Conservation (phyloP, 2,888 invertebrate species). For the Drosophila nigricruria region DNA sequence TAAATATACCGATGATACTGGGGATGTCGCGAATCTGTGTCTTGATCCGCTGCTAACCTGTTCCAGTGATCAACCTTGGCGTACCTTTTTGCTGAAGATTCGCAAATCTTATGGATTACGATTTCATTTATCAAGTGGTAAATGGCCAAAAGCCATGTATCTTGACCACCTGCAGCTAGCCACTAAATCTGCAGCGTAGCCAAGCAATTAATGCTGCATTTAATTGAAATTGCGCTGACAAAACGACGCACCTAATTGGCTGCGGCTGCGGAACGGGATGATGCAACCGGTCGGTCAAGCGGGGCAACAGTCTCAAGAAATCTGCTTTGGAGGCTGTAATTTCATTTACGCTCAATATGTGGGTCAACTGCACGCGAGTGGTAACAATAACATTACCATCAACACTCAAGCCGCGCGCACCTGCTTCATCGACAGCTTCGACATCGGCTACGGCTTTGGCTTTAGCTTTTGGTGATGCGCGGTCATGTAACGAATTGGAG, state of each 20-base stretch:
- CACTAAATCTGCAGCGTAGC: constrained; percentile 33
- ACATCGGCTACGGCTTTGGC: not conserved
- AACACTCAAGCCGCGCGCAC: constrained; percentile 55
- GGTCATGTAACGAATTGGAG: constrained; percentile 66
- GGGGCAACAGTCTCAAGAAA: constrained; percentile 35
- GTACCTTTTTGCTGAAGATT: constrained; percentile 34
- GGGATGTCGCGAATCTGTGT: constrained; percentile 21
- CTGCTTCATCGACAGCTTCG: constrained; percentile 25
- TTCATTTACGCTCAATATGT: constrained; percentile 73
- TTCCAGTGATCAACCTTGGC: constrained; percentile 55
- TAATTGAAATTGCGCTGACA: constrained; percentile 63
- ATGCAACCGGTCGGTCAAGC: constrained; percentile 57
- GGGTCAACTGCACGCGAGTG: constrained; percentile 67
- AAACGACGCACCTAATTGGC: constrained; percentile 60
- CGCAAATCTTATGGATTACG: constrained; percentile 27
- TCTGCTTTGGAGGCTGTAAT: constrained; percentile 62
- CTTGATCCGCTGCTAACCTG: constrained; percentile 48
- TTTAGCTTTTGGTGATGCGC: constrained; percentile 20
- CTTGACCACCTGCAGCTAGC: constrained; percentile 45
- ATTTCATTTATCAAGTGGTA: constrained; percentile 29
- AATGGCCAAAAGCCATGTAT: constrained; percentile 28
- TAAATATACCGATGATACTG: constrained; percentile 63
- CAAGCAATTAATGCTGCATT: constrained; percentile 66
- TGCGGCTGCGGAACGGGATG: constrained; percentile 41
- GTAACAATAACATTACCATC: constrained; percentile 72